Percentiles rank a stretch among this genome's conserved stretches.
Evolutionary conservation across 2,113 vertebrate species (phyloP).

Genomic region (Catharus fuscescens): DNA sequence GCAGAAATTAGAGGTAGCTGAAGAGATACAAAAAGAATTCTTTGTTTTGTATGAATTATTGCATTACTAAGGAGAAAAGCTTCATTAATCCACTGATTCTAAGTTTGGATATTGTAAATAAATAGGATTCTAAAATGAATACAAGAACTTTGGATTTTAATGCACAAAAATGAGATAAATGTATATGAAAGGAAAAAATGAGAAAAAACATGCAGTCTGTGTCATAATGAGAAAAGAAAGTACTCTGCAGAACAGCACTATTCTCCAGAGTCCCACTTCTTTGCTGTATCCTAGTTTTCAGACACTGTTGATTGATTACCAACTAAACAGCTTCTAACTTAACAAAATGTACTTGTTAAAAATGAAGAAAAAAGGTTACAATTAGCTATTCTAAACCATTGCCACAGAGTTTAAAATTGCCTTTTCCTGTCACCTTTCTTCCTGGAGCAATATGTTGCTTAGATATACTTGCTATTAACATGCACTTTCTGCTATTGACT

Average conservation of each 20-base stretch:
- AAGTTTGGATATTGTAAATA: background rate
- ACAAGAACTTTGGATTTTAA: background rate
- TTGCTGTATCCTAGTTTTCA: constrained; percentile 27
- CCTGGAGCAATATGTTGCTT: constrained; percentile 51
- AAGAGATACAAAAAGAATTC: background rate
- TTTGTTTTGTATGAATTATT: background rate
- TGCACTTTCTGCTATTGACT: constrained; percentile 36
- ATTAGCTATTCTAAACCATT: constrained; percentile 61
- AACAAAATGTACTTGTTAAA: constrained; percentile 65
- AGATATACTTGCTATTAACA: constrained; percentile 53
- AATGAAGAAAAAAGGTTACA: constrained; percentile 59
- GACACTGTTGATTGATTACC: constrained; percentile 49
- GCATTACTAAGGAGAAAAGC: background rate
- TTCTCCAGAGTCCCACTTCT: constrained; percentile 1
- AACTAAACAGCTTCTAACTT: constrained; percentile 47
- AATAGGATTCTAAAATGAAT: background rate
- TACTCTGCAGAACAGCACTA: background rate
- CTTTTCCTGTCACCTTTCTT: constrained; percentile 63
- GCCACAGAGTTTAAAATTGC: constrained; percentile 51
- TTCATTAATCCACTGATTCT: background rate
- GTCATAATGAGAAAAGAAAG: background rate
- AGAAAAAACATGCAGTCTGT: background rate
- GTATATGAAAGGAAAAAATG: background rate
- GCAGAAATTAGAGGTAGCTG: background rate
- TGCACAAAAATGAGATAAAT: background rate